Conservation (phyloP, 2,113 vertebrate species). For the Varanus komodoensis region DNA sequence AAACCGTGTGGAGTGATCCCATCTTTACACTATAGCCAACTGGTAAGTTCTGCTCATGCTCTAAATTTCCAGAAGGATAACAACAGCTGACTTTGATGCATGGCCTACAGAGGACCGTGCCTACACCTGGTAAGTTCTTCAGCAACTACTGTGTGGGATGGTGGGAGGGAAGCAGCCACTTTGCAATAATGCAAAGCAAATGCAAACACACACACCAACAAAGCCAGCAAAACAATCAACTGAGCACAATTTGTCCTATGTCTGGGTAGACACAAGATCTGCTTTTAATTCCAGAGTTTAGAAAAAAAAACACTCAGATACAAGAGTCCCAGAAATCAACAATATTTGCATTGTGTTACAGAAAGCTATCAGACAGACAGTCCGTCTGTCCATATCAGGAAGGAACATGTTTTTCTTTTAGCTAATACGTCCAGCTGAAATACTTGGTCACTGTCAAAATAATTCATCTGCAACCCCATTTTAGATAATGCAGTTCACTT, state of each 20-base stretch:
- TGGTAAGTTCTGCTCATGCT: too few relatives aligned
- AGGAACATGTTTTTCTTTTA: neutral
- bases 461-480: neutral
- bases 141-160: neutral
- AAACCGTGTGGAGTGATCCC: neutral
- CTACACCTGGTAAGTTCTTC: neutral
- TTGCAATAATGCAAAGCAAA: neutral
- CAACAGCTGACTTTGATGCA: neutral
- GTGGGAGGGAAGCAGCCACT: neutral
- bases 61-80: neutral
- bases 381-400: neutral
- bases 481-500: constrained; percentile 21
- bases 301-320: neutral
- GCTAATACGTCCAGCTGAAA: neutral
- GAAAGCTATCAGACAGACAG: neutral
- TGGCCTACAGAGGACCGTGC: neutral
- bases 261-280: neutral
- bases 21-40: neutral
- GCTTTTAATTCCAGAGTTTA: neutral
- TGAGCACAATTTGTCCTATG: neutral
- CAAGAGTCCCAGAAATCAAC: neutral
- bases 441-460: neutral
- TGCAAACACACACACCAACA: neutral
- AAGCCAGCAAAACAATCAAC: neutral
- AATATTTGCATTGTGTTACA: neutral